phyloP scores from a whole-genome alignment of 2,888 invertebrate genomes.

The Uloborus plumipes region DNA sequence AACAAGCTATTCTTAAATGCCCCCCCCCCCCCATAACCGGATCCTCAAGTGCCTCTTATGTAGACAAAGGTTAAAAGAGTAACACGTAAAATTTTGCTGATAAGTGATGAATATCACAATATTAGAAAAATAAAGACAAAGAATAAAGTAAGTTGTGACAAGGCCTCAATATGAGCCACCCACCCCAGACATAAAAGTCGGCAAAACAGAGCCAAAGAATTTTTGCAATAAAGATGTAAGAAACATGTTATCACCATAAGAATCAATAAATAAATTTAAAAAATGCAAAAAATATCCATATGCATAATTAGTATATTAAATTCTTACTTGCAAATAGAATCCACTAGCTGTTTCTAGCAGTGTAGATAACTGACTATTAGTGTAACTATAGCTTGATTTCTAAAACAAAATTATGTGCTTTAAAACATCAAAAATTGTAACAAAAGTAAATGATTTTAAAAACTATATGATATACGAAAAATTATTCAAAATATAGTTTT shows the following conservation, averaged over 20 bases:
- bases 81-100: too few species aligned
- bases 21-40: too few species aligned
- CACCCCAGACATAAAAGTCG: too few species aligned
- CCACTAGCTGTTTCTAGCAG: slow-evolving; percentile 87
- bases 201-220: too few species aligned
- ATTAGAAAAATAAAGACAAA: too few species aligned
- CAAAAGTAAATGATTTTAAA: background rate
- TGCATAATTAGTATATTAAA: background rate
- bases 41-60: too few species aligned
- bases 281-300: background rate
- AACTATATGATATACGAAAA: background rate
- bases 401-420: slow-evolving; percentile 72
- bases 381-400: slow-evolving; percentile 82
- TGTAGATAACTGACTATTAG: slow-evolving; percentile 83
- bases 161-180: too few species aligned
- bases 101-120: too few species aligned
- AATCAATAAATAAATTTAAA: background rate
- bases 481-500: background rate
- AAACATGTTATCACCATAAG: background rate
- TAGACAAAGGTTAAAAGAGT: too few species aligned
- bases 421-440: background rate
- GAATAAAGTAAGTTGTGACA: too few species aligned
- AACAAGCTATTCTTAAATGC: too few species aligned
- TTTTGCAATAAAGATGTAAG: too few species aligned
- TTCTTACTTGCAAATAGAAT: slow-evolving; percentile 79